These are phyloP conservation scores for Miltochrista miniata DNA, from an alignment of 2,888 invertebrate genomes.

Conservation along the genomic window DNA sequence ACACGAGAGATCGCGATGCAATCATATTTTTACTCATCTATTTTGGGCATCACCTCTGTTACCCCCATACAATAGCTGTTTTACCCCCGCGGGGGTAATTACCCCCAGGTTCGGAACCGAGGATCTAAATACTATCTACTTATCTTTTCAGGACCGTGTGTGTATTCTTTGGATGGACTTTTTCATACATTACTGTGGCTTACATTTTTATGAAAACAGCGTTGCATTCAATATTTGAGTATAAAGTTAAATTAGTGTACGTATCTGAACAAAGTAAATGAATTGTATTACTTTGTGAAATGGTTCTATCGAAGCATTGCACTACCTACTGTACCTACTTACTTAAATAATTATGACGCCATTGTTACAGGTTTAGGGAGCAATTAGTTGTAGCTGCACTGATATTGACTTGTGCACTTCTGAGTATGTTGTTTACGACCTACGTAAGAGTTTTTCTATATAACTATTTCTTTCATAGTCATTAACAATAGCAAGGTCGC, in stretches of 20 bases:
- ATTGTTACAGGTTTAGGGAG: conserved; percentile 59
- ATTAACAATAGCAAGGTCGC: no score
- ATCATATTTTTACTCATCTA: no score
- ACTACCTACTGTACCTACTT: no score
- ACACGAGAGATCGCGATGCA: no score
- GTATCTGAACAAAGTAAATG: conserved; percentile 30
- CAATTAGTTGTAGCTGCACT: conserved; percentile 58
- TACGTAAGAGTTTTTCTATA: conserved; percentile 52
- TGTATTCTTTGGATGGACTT: conserved; percentile 63
- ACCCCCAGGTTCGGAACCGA: no score
- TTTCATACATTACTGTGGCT: conserved; percentile 64
- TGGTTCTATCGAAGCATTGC: no score
- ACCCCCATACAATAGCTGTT: no score
- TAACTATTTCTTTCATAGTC: no score
- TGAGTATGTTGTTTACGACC: conserved; percentile 61
- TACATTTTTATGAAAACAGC: conserved; percentile 64
- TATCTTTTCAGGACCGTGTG: conserved; percentile 53
- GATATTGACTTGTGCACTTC: conserved; percentile 55
- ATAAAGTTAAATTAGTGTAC: conserved; percentile 72
- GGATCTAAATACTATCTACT: not conserved
- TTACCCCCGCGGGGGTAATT: no score
- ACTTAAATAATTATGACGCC: not conserved
- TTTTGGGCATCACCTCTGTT: no score
- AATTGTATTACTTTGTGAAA: no score
- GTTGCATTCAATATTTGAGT: conserved; percentile 73